phyloP scores from a whole-genome alignment of 92 coral and sea anemone genomes.

The Micromussa lordhowensis region DNA sequence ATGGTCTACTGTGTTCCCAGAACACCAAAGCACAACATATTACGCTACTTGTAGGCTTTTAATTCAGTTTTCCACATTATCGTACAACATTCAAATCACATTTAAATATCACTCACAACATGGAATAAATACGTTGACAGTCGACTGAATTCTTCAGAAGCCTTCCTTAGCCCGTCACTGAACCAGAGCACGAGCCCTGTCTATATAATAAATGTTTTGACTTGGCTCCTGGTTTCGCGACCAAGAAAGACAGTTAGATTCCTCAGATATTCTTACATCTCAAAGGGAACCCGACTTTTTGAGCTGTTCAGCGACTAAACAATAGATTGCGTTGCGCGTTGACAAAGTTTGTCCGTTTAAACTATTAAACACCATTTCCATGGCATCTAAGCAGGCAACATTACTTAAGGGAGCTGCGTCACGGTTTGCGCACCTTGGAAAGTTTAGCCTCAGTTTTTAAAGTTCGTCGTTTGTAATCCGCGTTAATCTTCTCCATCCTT shows the following conservation, averaged over 20 bases:
- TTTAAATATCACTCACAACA: conserved; percentile 26
- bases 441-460: no score
- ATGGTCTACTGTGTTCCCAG: no score
- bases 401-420: background rate
- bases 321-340: background rate
- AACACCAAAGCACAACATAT: background rate
- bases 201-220: background rate
- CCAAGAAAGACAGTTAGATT: background rate
- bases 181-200: background rate
- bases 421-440: background rate
- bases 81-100: conserved; percentile 10
- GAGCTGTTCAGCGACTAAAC: background rate
- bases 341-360: background rate
- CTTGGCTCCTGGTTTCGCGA: background rate
- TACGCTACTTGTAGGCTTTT: background rate
- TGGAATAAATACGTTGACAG: conserved; percentile 25
- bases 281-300: background rate
- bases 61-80: background rate
- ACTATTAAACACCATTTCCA: background rate
- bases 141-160: background rate
- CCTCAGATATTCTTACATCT: background rate
- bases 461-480: background rate
- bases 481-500: background rate
- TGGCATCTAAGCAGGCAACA: background rate
- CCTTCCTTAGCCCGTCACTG: background rate